phyloP scores from a whole-genome alignment of 2,113 vertebrate species.

The Chloebia gouldiae region DNA sequence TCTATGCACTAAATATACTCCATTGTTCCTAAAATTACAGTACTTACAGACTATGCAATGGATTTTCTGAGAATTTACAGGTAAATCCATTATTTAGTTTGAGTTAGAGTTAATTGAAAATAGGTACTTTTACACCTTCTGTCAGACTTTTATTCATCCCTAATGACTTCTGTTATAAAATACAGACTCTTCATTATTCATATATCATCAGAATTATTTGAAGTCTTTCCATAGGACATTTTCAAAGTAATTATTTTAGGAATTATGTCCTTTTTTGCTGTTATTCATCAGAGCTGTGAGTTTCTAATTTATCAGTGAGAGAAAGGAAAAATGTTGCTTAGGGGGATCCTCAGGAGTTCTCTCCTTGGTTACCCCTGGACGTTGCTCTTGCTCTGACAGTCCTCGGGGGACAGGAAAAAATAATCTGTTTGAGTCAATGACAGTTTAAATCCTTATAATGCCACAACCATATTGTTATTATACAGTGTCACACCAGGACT shows the following conservation, averaged over 20 bases:
- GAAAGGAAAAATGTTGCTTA: background rate
- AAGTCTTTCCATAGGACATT: background rate
- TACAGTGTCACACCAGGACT: background rate
- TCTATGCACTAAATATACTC: background rate
- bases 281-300: background rate
- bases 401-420: background rate
- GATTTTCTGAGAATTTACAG: slow-evolving; percentile 39
- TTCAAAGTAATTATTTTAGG: slow-evolving; percentile 42
- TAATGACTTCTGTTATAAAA: slow-evolving; percentile 36
- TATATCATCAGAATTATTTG: slow-evolving; percentile 29
- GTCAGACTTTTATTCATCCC: slow-evolving; percentile 28
- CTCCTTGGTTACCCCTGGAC: background rate
- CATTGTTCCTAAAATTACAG: slow-evolving; percentile 4
- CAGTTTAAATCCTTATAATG: background rate
- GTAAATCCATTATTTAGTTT: slow-evolving; percentile 45
- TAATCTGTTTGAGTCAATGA: background rate
- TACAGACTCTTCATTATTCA: slow-evolving; percentile 19
- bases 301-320: background rate
- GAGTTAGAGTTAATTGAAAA: slow-evolving; percentile 55
- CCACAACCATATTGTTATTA: background rate
- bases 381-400: background rate
- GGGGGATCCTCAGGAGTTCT: background rate
- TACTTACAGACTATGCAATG: background rate
- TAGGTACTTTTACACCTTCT: slow-evolving; percentile 23
- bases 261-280: slow-evolving; percentile 6